Base-by-base conservation (phyloP, 2,888 invertebrate species). In the Cantharis rustica region DNA sequence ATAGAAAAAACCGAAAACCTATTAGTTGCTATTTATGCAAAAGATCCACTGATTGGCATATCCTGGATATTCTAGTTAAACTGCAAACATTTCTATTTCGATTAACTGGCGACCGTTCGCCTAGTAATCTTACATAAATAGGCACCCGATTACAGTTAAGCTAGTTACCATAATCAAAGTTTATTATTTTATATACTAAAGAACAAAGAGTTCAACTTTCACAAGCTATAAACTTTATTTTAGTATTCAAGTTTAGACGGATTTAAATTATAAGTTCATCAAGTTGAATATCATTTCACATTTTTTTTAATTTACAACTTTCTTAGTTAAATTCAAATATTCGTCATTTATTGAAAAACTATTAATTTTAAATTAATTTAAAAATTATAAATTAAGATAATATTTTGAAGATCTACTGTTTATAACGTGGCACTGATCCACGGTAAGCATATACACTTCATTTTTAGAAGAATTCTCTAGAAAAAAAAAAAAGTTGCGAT, bases 151-250 rank as follows among this genome's bases (percentile, higher is more conserved):
- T 78, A 78, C 68, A 72, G 76, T 75, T 62, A 23, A 66, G 62
- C 69, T 79, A 77, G 77, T 80, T 80, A 78, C 70, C 72, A 77
- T 75, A 80, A 81, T 81, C 78, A 78, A 79, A 81, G 79, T 82
- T 82, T 82, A 83, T 83, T 81, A 81, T 82, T 83, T 82, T 80
- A 82, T 81, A 79, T 80, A 74, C 78, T 79, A 80, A 79, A 80
- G 81, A 83, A 80, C 81, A 80, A 78, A 79, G 79, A 71, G 69
- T 77, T 70, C 70, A 72, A 74, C 73, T 75, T 69, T 75, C 69
- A 73, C 73, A 69, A 73, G 72, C 79, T 73, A 79, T 81, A 81
- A 82, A 83, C 77, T 81, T 83, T 80, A 82, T 82, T 82, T 82
- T 80, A 80, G 81, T 80, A 81, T 82, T 82, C 81, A 82, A 82